Evolutionary conservation across 2,888 invertebrate species (phyloP), one percentile per base, ranked within the genome.

Genomic region (Nephrotoma guestfalica): DNA sequence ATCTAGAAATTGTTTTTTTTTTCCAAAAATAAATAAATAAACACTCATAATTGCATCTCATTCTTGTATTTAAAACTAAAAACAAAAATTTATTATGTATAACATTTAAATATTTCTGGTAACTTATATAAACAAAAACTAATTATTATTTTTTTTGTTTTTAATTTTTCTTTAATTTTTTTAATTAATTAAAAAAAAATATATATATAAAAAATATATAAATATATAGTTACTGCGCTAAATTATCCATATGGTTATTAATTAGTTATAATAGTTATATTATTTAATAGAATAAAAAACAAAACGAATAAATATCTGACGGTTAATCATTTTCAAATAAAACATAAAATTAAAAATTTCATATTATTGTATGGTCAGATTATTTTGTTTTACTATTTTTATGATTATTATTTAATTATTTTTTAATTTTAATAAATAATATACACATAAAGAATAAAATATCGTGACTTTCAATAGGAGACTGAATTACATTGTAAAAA

Each of bases 401-500:
- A 85, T 85, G n/a, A 18, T 45, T 85, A 18, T 86, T 86, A 86
- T 45, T 45, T 45, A 86, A 30, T 86, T 86, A 47, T 45, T 57
- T 87, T 85, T 85, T 85, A 84, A 71, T 83, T 84, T 86, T 83
- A 83, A 85, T 85, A 42, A 18, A 45, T 47, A 84, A 71, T 83
- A 41, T 85, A 87, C 85, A 84, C 57, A 41, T n/a, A 45, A 51
- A 85, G 51, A 47, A 43, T 83, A 85, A 86, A 86, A 42, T 83
- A 15, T 86, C 87, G 86, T 87, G 87, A 86, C 87, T 87, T 42
- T 85, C 83, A 85, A 71, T 83, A 88, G 88, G 88, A 88, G 88
- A 88, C 88, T 88, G 88, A 88, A 88, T 86, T 88, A 88, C 88
- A 88, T 86, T 87, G 87, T 87, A 88, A 86, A 51, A 87, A 86